phyloP scores from a whole-genome alignment of 2,888 invertebrate species.

The Rhingia rostrata region DNA sequence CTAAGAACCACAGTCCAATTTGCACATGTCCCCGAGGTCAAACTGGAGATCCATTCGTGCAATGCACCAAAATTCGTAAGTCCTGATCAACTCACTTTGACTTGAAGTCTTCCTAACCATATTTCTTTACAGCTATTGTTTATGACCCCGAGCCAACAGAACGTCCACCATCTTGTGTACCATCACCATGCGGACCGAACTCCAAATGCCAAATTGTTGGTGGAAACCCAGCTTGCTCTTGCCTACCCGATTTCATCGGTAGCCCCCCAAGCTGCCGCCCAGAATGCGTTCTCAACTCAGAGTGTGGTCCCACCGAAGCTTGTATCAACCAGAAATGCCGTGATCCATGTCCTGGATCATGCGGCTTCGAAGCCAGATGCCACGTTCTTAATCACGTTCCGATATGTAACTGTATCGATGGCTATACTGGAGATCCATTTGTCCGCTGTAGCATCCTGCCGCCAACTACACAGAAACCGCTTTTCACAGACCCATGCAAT shows the following conservation, averaged over 20 bases:
- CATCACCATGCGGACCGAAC: constrained; percentile 93
- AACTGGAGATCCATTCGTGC: constrained; percentile 93
- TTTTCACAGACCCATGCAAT: constrained; percentile 85
- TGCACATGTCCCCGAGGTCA: constrained; percentile 93
- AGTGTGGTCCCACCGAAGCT: constrained; percentile 90
- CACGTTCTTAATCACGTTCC: constrained; percentile 91
- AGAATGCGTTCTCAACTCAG: constrained; percentile 91
- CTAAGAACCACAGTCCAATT: constrained; percentile 93
- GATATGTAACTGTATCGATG: constrained; percentile 90
- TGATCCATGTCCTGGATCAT: constrained; percentile 92
- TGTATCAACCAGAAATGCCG: constrained; percentile 91
- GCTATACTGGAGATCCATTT: constrained; percentile 91
- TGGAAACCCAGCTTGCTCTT: constrained; percentile 90
- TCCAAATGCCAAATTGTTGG: constrained; percentile 90
- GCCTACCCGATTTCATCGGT: constrained; percentile 90
- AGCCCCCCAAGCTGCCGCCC: constrained; percentile 91
- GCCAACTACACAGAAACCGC: constrained; percentile 82
- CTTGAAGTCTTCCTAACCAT: neutral
- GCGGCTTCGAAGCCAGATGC: constrained; percentile 91
- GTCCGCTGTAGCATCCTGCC: constrained; percentile 87
- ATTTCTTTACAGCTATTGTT: constrained; percentile 74
- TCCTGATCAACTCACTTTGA: constrained; percentile 74
- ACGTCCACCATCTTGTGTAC: constrained; percentile 89
- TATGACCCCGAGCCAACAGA: constrained; percentile 84
- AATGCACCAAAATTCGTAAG: constrained; percentile 89